Conservation (phyloP, 2,888 invertebrate species). For the Caenorhabditis sp. region DNA sequence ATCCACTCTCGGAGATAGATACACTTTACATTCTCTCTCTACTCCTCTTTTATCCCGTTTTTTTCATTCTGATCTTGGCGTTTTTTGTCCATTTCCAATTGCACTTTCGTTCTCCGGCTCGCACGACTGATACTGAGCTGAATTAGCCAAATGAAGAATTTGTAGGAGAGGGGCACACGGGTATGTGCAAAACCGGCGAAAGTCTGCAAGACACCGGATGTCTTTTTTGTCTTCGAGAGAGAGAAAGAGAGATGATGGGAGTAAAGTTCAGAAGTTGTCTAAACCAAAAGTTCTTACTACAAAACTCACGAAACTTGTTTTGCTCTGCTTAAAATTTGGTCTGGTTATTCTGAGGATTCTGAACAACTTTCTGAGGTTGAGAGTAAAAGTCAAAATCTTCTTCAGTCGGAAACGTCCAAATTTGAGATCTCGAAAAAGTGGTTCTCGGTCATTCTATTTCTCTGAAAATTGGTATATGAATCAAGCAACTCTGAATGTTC, state of each 20-base stretch:
- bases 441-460: no score
- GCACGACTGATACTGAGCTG: background rate
- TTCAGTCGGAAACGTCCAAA: no score
- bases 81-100: background rate
- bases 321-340: no score
- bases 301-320: background rate
- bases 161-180: background rate
- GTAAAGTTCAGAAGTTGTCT: constrained; percentile 40
- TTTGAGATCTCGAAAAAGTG: no score
- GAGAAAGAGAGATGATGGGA: constrained; percentile 19
- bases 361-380: no score
- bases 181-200: constrained; percentile 28
- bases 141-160: constrained; percentile 35
- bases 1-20: constrained; percentile 2
- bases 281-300: constrained; percentile 15
- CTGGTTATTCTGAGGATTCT: no score
- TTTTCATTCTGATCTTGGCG: background rate
- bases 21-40: constrained; percentile 31
- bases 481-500: no score
- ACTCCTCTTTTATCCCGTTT: constrained; percentile 12
- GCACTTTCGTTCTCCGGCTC: background rate
- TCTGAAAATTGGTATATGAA: no score
- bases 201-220: constrained; percentile 19
- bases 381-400: no score
- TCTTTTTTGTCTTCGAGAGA: constrained; percentile 8